These are phyloP conservation scores for Epinotia nisella DNA, from an alignment of 2,888 invertebrate species.

Conservation along the genomic window DNA sequence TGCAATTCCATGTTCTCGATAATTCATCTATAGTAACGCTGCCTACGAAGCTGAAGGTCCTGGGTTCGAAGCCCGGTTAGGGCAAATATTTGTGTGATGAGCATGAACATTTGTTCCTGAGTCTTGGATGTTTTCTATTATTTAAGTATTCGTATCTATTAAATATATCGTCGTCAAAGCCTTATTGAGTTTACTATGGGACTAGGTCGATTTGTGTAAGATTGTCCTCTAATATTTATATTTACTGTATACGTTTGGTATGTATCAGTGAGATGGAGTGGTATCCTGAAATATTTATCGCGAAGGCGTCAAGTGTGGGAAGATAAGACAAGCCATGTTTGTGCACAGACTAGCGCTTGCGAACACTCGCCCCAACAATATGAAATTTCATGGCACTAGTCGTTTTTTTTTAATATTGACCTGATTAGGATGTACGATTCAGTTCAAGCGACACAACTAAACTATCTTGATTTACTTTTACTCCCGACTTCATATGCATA, in stretches of 20 bases:
- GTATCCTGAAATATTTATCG: conserved; percentile 42
- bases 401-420: not conserved
- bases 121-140: too few species aligned
- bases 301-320: conserved; percentile 42
- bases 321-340: conserved; percentile 43
- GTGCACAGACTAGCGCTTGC: conserved; percentile 31
- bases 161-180: too few species aligned
- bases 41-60: too few species aligned
- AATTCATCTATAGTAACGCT: too few species aligned
- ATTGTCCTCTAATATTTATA: too few species aligned
- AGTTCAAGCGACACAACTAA: not conserved
- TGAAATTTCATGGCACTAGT: conserved; percentile 8
- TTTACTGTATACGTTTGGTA: conserved; percentile 1
- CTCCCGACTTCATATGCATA: not conserved
- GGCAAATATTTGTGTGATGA: too few species aligned
- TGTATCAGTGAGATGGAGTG: conserved; percentile 33
- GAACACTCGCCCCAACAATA: conserved; percentile 19
- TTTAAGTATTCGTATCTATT: too few species aligned
- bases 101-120: too few species aligned
- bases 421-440: conserved; percentile 4
- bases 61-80: too few species aligned
- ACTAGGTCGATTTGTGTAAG: too few species aligned
- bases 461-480: not conserved
- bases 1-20: too few species aligned
- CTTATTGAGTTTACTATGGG: too few species aligned